A percentile compares a stretch with the other conserved stretches of the same genome.
Evolutionary conservation across 2,797 vertebrate genomes (phyloP).

Genomic region (Anabas testudineus): DNA sequence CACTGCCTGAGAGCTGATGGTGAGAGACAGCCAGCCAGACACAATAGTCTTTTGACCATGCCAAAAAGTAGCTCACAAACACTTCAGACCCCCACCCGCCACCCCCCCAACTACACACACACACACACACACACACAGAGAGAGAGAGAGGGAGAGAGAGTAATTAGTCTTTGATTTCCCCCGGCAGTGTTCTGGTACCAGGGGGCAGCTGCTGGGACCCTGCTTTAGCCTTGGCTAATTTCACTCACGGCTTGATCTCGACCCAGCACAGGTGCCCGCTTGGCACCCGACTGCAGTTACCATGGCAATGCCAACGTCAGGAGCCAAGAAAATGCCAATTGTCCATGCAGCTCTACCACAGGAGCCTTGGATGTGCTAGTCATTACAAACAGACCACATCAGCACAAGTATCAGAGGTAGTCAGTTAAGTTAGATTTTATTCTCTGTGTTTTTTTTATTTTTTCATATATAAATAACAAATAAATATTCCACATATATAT

Average conservation of each 20-base stretch:
- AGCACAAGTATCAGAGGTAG: slow-evolving; percentile 12
- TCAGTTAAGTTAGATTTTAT: not conserved
- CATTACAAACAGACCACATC: slow-evolving; percentile 39
- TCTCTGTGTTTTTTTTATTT: not conserved
- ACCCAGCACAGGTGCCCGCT: slow-evolving; percentile 76
- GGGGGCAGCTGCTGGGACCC: slow-evolving; percentile 73
- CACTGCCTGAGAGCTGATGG: slow-evolving; percentile 22
- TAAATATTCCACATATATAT: not conserved
- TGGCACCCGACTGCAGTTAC: slow-evolving; percentile 70
- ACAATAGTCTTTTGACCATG: slow-evolving; percentile 53
- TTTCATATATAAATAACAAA: no score
- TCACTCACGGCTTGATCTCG: slow-evolving; percentile 77
- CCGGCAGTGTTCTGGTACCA: slow-evolving; percentile 67
- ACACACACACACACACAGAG: slow-evolving; percentile 51
- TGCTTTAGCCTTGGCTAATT: slow-evolving; percentile 78
- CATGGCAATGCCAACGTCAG: slow-evolving; percentile 74
- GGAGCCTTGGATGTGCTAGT: slow-evolving; percentile 33
- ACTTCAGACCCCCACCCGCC: slow-evolving; percentile 9
- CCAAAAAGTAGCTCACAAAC: slow-evolving; percentile 45
- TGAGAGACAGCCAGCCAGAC: slow-evolving; percentile 49
- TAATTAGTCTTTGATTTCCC: slow-evolving; percentile 80
- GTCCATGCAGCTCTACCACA: slow-evolving; percentile 58
- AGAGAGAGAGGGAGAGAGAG: slow-evolving; percentile 62
- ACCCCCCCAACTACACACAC: slow-evolving; percentile 38
- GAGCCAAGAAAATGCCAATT: slow-evolving; percentile 66